Conservation (phyloP, 2,797 vertebrate genomes). For the Mormyrops attenuatus region DNA sequence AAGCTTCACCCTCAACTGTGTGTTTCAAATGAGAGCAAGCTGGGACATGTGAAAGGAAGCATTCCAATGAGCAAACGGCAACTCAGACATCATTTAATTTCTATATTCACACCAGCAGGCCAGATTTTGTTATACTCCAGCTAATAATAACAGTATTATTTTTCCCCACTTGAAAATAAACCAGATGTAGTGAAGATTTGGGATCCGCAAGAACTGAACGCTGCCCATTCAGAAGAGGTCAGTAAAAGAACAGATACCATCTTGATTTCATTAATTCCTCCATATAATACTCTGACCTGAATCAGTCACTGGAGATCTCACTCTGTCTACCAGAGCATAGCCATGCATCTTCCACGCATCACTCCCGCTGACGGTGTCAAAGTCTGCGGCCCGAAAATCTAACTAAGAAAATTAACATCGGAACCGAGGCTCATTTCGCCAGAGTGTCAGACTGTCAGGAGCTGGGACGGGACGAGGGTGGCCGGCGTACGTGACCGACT, state of each 20-base stretch:
- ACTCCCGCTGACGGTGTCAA: neutral
- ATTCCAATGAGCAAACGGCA: neutral
- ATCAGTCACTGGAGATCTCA: neutral
- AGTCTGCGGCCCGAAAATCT: neutral
- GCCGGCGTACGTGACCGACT: neutral
- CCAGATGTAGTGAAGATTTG: neutral
- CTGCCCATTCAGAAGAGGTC: neutral
- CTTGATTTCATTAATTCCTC: neutral
- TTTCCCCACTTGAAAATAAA: neutral
- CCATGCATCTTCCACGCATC: neutral
- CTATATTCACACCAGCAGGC: neutral
- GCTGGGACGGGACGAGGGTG: neutral
- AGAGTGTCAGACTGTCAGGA: neutral
- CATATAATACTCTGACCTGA: constrained; percentile 5
- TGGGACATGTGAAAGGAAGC: neutral
- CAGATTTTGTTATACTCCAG: neutral
- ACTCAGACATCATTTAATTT: neutral
- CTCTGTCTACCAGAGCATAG: neutral
- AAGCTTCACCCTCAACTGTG: neutral
- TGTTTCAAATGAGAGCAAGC: neutral
- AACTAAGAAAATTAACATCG: neutral
- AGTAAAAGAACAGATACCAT: neutral
- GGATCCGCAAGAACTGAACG: neutral
- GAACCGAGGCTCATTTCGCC: neutral
- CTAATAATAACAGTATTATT: neutral